Evolutionary conservation across 1,140 invertebrate genomes (phyloP).

Genomic region (Oncopodura yosiiana): DNA sequence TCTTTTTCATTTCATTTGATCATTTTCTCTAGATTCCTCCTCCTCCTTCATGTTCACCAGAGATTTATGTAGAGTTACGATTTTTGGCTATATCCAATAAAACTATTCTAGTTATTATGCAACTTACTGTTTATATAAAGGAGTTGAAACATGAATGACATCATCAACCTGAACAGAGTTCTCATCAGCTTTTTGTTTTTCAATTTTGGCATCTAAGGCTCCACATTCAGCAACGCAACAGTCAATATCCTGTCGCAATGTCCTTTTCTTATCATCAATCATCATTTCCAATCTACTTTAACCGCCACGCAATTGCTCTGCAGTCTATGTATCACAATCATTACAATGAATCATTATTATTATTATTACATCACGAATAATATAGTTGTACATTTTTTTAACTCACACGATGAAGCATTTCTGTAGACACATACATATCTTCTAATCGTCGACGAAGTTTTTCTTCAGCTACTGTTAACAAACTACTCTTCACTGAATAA

Average conservation of each 20-base stretch:
- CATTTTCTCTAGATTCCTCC: no score
- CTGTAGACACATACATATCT: conserved; percentile 48
- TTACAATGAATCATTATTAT: conserved; percentile 25
- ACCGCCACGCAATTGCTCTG: conserved; percentile 27
- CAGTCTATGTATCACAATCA: conserved; percentile 16
- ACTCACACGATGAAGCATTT: conserved; percentile 30
- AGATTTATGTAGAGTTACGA: no score
- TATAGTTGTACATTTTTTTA: background rate
- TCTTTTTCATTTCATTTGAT: no score
- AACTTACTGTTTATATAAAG: conserved; percentile 87
- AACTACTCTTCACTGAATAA: conserved; percentile 75
- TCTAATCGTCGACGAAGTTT: conserved; percentile 75
- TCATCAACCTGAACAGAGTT: conserved; percentile 81
- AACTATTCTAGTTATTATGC: no score
- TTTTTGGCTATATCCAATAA: no score
- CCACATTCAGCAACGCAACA: conserved; percentile 74
- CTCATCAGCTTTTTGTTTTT: conserved; percentile 65
- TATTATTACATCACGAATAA: no score
- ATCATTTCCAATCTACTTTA: conserved; percentile 18
- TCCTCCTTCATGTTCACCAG: no score
- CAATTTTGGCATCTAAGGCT: conserved; percentile 71
- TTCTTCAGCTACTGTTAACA: conserved; percentile 89
- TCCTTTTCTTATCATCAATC: conserved; percentile 43
- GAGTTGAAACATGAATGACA: conserved; percentile 89
- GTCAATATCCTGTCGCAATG: conserved; percentile 73